Evolutionary conservation across 2,797 vertebrate genomes (phyloP).

Genomic region (Pantherophis alleghaniensis): DNA sequence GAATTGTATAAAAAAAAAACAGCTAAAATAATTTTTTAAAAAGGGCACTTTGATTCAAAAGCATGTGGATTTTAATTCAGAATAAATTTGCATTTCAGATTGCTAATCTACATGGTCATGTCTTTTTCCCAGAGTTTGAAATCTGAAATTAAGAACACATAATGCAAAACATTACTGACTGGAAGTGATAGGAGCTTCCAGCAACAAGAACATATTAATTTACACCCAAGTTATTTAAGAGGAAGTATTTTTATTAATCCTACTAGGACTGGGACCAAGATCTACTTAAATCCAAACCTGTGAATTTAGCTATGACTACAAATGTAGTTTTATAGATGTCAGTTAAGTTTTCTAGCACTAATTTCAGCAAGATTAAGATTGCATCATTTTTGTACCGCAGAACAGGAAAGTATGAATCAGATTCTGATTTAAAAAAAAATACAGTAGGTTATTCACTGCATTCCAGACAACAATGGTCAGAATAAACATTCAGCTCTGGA

Average conservation of each 20-base stretch:
- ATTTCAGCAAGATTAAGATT: not conserved
- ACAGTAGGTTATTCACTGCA: conserved; percentile 65
- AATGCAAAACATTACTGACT: not conserved
- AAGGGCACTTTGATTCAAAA: not conserved
- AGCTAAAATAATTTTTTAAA: not conserved
- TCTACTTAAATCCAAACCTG: not conserved
- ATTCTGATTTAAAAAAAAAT: conserved; percentile 50
- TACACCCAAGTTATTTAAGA: not conserved
- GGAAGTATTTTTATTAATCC: not conserved
- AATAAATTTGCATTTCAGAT: not conserved
- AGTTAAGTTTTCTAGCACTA: not conserved
- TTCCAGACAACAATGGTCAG: conserved; percentile 65
- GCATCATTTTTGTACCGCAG: conserved; percentile 35
- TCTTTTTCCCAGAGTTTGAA: not conserved
- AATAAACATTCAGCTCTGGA: conserved; percentile 73
- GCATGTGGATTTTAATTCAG: not conserved
- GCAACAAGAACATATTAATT: not conserved
- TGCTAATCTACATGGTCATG: not conserved
- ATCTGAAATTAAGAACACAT: not conserved
- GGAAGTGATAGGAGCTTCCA: not conserved
- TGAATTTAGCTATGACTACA: not conserved
- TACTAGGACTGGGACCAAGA: not conserved
- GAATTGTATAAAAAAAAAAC: not conserved
- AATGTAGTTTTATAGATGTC: not conserved
- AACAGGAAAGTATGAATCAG: conserved; percentile 55